Conservation (phyloP, 2,888 invertebrate genomes). For the Caenorhabditis sp. region DNA sequence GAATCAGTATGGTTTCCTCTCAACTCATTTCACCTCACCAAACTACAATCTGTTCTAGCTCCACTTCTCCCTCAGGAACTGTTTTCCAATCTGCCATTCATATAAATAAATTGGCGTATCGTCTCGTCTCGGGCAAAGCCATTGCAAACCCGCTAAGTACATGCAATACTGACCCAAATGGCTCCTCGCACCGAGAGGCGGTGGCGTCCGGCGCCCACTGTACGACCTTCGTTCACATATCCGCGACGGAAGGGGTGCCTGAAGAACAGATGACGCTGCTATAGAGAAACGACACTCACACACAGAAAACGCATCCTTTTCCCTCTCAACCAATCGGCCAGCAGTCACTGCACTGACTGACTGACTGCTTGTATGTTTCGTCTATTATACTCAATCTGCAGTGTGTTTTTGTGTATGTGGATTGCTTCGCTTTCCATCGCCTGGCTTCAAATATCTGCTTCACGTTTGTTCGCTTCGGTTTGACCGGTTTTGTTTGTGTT, state of each 20-base stretch:
- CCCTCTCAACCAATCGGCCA: slow-evolving; percentile 20
- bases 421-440: not conserved
- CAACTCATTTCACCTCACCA: too few species aligned
- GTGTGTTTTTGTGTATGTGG: slow-evolving; percentile 1
- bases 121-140: too few species aligned
- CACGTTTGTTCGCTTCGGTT: not conserved
- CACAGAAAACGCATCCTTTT: slow-evolving; percentile 45
- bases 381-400: slow-evolving; percentile 48
- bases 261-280: slow-evolving; percentile 57
- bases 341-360: slow-evolving; percentile 14
- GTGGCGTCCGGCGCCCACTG: slow-evolving; percentile 59
- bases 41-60: too few species aligned
- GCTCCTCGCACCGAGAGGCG: slow-evolving; percentile 54
- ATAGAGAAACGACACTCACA: slow-evolving; percentile 44
- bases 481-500: slow-evolving; percentile 10
- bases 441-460: not conserved
- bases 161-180: slow-evolving; percentile 57
- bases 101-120: slow-evolving; percentile 38
- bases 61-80: too few species aligned
- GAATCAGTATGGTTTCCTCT: too few species aligned
- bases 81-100: slow-evolving; percentile 16
- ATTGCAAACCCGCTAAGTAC: slow-evolving; percentile 34
- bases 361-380: slow-evolving; percentile 58
- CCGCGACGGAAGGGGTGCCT: slow-evolving; percentile 34
- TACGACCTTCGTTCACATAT: slow-evolving; percentile 63